phyloP scores from a whole-genome alignment of 2,113 vertebrate genomes.

The Corythornis vintsioides region DNA sequence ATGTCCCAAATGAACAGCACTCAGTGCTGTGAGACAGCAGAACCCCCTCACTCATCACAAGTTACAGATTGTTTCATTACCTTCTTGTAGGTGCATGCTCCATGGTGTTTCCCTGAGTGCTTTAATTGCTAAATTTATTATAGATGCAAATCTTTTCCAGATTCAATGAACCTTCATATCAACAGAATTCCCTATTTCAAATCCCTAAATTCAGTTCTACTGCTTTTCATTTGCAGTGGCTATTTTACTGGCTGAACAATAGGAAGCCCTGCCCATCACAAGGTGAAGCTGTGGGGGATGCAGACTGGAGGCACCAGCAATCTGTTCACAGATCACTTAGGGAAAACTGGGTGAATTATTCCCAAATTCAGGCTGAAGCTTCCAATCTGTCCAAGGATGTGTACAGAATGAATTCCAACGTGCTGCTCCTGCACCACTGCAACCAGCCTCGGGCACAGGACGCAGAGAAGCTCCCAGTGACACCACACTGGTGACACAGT shows the following conservation, averaged over 20 bases:
- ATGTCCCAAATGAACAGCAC: neutral
- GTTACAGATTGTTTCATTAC: neutral
- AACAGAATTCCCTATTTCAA: neutral
- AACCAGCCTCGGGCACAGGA: neutral
- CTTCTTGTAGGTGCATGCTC: neutral
- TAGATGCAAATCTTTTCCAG: neutral
- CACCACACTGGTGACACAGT: no score
- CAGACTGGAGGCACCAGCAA: neutral
- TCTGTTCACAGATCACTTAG: neutral
- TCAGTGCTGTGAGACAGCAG: neutral
- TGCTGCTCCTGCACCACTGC: no score
- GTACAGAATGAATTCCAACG: no score
- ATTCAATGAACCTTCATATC: neutral
- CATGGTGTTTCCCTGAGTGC: neutral
- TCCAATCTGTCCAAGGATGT: neutral
- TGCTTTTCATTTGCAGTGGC: neutral
- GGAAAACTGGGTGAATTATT: neutral
- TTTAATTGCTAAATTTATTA: neutral
- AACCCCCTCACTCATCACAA: neutral
- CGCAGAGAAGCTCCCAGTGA: neutral
- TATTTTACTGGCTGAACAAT: neutral
- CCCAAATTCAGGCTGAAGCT: neutral
- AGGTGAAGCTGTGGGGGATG: neutral
- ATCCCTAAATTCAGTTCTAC: neutral
- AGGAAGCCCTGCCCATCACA: neutral